Base-by-base conservation (phyloP, 2,888 invertebrate genomes). In the Apoderus coryli region DNA sequence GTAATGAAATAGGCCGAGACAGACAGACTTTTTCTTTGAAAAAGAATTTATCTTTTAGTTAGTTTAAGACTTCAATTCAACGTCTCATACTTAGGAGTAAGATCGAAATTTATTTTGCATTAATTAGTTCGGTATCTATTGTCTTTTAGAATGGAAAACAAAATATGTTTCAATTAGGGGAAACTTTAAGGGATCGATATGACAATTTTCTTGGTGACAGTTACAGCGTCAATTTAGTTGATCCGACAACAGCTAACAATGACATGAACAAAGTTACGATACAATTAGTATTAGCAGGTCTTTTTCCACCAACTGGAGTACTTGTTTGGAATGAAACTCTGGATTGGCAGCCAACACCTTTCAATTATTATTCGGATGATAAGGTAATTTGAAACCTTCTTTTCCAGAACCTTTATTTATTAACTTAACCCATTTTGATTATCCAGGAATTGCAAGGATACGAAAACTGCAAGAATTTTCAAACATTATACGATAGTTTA, bases 241-340 rank as follows among this genome's bases (percentile, higher is more conserved):
- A 49, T 6, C 55, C 65, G 25, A 56, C 69, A 22, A 74, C 74
- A 22, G 75, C 78, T 1, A 67, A 73, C 46, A 72, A 64, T 45
- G 70, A 72, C 31, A 61, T 79, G 26, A 79, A 81, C 1, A 67
- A 79, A 55, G 76, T 76, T 65, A 75, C 76, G 3, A 72, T 72
- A 0, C 60, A 74, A 39, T 57, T 73, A 10, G 71, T 76, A 3
- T 56, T 78, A 31, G 70, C 76, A 1, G 77, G 72, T 0, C 48
- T 81, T 14, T 80, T 67, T 50, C 75, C 73, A 2, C 75, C 76
- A 0, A 47, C 46, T 2, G 60, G 61, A 5, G 46, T 58, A 10
- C 61, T 67, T 49, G 55, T 61, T 32, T 73, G 72, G 72, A 64
- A 67, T 41, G 42, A 52, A n/a, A 42, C 37, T 9, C 31, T 52